These are phyloP conservation scores for Rhagium mordax DNA, from an alignment of 2,888 invertebrate genomes.

Conservation along the genomic window DNA sequence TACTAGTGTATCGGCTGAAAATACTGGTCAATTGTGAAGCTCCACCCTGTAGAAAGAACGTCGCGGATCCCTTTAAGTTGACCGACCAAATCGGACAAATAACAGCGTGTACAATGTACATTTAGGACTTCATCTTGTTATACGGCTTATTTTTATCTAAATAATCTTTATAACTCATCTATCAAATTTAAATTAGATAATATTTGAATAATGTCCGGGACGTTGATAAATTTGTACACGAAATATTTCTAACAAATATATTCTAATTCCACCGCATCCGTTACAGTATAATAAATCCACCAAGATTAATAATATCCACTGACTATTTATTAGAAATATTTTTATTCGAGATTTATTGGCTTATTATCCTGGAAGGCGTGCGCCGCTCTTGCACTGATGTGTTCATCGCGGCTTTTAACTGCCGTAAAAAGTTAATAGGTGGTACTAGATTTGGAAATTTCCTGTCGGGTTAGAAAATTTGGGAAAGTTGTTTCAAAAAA, in stretches of 20 bases:
- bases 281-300: constrained; percentile 16
- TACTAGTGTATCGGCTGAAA: too few relatives aligned
- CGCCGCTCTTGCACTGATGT: neutral
- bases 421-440: too few relatives aligned
- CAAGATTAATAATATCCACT: constrained; percentile 10
- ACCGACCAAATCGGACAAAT: constrained; percentile 1
- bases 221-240: constrained; percentile 32
- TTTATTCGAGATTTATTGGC: constrained; percentile 11
- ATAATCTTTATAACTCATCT: constrained; percentile 37
- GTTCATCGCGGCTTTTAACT: neutral
- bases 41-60: neutral
- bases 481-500: too few relatives aligned
- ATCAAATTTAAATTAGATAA: constrained; percentile 43
- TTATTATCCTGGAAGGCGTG: constrained; percentile 1
- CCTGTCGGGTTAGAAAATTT: too few relatives aligned
- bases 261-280: constrained; percentile 26
- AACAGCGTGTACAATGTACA: neutral
- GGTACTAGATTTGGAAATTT: neutral
- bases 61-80: neutral
- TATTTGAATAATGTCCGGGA: constrained; percentile 21
- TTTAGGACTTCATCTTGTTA: constrained; percentile 34
- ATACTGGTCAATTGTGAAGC: neutral
- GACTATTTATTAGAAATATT: constrained; percentile 14
- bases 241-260: constrained; percentile 22
- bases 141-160: constrained; percentile 36